Evolutionary conservation across 2,797 vertebrate genomes (phyloP), one percentile per base, ranked within the genome.

Genomic region (Calcarius lapponicus): DNA sequence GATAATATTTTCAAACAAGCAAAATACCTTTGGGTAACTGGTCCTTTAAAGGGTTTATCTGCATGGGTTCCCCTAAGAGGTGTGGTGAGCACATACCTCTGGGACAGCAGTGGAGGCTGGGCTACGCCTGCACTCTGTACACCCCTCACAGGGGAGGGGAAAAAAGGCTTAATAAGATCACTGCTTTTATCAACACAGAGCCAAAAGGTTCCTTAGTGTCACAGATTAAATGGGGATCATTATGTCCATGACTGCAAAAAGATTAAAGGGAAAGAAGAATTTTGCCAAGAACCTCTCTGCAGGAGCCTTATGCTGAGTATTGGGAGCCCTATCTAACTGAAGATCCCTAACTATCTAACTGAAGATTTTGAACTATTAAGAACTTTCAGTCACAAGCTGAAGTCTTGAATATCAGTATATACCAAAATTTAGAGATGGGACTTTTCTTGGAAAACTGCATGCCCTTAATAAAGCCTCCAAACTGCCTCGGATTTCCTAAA

Each of bases 301-400:
- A 16, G 1, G 5, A 71, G 42, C 48, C 34, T 53, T 36, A 42
- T 0, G 0, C 17, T 21, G 17, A 62, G 28, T n/a, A 47, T 1
- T 3, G 16, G 62, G 31, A 92, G 54, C 21, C n/a, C 36, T 53
- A 28, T 38, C 60, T 38, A 90, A 61, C 13, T 4, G 1, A 61
- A 76, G 43, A 70, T 22, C 43, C 17, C 24, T 43, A 56, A 43
- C 60, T 17, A 36, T 24, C 25, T 20, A 54, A n/a, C 13, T 34
- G 25, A 61, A 47, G 22, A 76, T 51, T 65, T 8, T 25, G 14
- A 85, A 72, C 24, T 29, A 26, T 5, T 53, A 73, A 51, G 51
- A 88, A 66, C 17, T 73, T 73, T 43, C 13, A 75, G 43, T 50
- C 60, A 85, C 38, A 78, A 62, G 57, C 51, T 69, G 24, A 53